Conservation (phyloP, 2,888 invertebrate genomes). For the Megamerina dolium region DNA sequence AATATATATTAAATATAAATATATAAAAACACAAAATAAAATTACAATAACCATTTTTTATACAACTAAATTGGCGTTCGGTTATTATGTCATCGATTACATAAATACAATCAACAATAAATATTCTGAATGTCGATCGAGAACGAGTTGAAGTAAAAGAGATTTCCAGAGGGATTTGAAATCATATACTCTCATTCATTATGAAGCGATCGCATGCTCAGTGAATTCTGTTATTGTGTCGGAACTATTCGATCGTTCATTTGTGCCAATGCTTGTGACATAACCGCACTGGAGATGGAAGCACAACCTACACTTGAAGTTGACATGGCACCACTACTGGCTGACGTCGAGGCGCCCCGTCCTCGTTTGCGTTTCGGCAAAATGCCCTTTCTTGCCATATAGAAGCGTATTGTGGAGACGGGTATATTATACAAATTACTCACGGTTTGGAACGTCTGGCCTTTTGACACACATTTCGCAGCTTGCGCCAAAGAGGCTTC, state of each 20-base stretch:
- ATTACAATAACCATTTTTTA: too few relatives aligned
- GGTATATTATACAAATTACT: constrained; percentile 84
- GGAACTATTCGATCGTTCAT: constrained; percentile 55
- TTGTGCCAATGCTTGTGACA: constrained; percentile 32
- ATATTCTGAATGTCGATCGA: too few relatives aligned
- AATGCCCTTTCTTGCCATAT: constrained; percentile 82
- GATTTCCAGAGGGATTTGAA: too few relatives aligned
- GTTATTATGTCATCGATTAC: too few relatives aligned
- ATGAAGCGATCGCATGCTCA: too few relatives aligned
- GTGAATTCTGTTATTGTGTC: constrained; percentile 53
- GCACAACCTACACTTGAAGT: constrained; percentile 8
- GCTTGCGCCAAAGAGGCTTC: constrained; percentile 73
- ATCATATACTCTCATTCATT: too few relatives aligned
- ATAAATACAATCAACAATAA: too few relatives aligned
- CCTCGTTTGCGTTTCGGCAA: constrained; percentile 73
- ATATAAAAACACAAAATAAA: too few relatives aligned
- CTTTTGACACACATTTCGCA: constrained; percentile 79
- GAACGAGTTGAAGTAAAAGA: too few relatives aligned
- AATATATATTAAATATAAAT: too few relatives aligned
- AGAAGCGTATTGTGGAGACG: constrained; percentile 79
- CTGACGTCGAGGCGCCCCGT: constrained; percentile 54
- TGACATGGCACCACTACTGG: constrained; percentile 14
- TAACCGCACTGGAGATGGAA: constrained; percentile 22
- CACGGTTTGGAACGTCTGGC: constrained; percentile 81
- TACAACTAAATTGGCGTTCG: constrained; percentile 6